Base-by-base conservation (phyloP, 30 jellyfish, hydroid and myxozoan genomes). In the Nemopilema nomurai region DNA sequence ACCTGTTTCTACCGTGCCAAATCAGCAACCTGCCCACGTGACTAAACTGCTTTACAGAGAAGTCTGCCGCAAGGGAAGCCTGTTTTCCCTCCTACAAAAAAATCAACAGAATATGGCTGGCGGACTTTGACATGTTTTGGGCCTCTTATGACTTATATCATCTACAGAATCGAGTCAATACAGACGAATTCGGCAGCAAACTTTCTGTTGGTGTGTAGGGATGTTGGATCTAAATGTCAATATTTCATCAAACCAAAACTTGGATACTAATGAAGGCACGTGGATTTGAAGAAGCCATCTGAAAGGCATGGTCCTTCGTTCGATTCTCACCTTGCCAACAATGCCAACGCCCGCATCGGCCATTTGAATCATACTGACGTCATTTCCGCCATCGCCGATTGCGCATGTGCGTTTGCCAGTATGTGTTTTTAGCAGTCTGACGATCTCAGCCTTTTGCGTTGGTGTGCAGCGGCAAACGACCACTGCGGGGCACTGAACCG, bases 301-400 rank as follows among this genome's bases (percentile, higher is more conserved):
- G n/a, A n/a, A n/a, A n/a, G n/a, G n/a, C n/a, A n/a, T n/a, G n/a
- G n/a, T n/a, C n/a, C n/a, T n/a, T n/a, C n/a, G n/a, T n/a, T n/a
- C n/a, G n/a, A 13, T 3, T 41, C 57, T 71, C 51, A 94, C 99
- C 97, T 94, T 94, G 63, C 99, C 99, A 31, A 89, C 99, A 74
- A 94, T 89, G 23, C 99, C 99, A 50, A 94, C 95, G 50, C 99
- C 99, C 65, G 99, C 99, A 82, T 94, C 99, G 20, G 99, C 99
- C 99, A 94, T 94, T 85, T 94, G 99, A 1, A 94, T 94, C 99
- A 94, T 94, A 17, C 98, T 91, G 90, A 94, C 99, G 74, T 94
- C 99, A 81, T 94, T 94, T 16, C 99, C 99, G 28, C 99, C 99
- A 81, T 94, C 99, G 8, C 99, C 99, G 28, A 94, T 85, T 23